These are phyloP conservation scores for Neoarius graeffei DNA, from an alignment of 2,113 vertebrate genomes.

Conservation along the genomic window DNA sequence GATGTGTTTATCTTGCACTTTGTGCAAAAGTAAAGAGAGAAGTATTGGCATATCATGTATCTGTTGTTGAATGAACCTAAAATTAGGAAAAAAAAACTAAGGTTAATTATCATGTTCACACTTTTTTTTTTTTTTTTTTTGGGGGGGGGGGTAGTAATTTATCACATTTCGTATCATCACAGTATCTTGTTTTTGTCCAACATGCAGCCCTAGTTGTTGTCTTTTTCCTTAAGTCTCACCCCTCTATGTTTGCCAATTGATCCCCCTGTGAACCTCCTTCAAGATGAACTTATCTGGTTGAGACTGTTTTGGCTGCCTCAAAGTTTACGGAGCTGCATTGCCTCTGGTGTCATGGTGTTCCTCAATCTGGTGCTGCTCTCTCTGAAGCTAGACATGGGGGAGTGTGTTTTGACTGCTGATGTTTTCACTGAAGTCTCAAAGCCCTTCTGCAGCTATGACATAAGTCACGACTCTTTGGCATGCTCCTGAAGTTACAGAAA, in stretches of 20 bases:
- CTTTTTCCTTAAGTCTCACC: too few relatives aligned
- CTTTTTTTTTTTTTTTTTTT: background rate
- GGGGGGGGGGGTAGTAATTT: background rate
- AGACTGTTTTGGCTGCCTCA: conserved; percentile 28
- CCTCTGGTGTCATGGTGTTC: conserved; percentile 8
- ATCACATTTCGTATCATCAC: background rate
- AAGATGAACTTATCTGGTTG: background rate
- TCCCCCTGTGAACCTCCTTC: background rate
- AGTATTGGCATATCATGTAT: background rate
- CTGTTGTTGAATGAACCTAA: background rate
- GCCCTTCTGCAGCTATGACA: conserved; percentile 8
- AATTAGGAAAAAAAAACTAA: too few relatives aligned
- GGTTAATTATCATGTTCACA: background rate
- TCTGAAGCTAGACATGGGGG: conserved; percentile 26
- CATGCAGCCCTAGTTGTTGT: background rate
- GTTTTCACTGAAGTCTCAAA: conserved; percentile 6
- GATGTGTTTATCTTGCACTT: background rate
- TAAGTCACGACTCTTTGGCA: background rate
- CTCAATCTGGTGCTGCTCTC: conserved; percentile 19
- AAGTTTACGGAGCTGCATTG: background rate
- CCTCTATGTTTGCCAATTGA: background rate
- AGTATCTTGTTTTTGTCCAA: background rate
- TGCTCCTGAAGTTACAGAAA: background rate
- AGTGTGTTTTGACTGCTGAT: background rate
- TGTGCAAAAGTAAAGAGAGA: background rate